phyloP scores from a whole-genome alignment of 2,888 invertebrate species.

The Hyposoter didymator region DNA sequence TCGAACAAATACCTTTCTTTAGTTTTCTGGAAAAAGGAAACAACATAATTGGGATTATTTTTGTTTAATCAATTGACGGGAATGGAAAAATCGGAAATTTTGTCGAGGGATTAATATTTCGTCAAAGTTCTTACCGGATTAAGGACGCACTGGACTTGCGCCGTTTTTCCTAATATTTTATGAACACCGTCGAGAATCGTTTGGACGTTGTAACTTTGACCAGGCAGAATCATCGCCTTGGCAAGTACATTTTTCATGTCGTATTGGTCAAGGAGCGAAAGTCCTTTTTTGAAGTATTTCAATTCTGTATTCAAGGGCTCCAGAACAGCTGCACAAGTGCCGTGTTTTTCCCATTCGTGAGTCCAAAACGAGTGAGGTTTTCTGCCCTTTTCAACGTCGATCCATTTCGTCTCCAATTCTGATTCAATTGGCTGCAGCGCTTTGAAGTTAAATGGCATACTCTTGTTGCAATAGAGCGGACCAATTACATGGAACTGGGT shows the following conservation, averaged over 20 bases:
- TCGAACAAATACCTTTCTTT: slow-evolving; percentile 88
- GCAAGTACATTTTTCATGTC: slow-evolving; percentile 87
- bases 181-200: slow-evolving; percentile 86
- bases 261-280: slow-evolving; percentile 87
- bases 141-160: slow-evolving; percentile 88
- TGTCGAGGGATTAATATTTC: too few relatives aligned
- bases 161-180: slow-evolving; percentile 86
- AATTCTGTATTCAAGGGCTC: slow-evolving; percentile 86
- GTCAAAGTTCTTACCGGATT: slow-evolving; percentile 83
- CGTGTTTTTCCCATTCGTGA: slow-evolving; percentile 94
- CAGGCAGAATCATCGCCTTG: slow-evolving; percentile 86
- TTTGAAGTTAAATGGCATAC: slow-evolving; percentile 88
- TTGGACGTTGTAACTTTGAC: slow-evolving; percentile 70
- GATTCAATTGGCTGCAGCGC: slow-evolving; percentile 86
- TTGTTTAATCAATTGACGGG: not conserved
- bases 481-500: slow-evolving; percentile 88
- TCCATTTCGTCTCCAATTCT: slow-evolving; percentile 88
- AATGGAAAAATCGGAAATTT: not conserved
- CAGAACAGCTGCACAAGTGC: slow-evolving; percentile 89
- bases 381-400: slow-evolving; percentile 88
- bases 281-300: slow-evolving; percentile 89
- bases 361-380: slow-evolving; percentile 88
- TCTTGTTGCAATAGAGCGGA: slow-evolving; percentile 90
- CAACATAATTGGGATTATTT: slow-evolving; percentile 7
- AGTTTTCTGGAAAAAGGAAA: slow-evolving; percentile 82